Base-by-base conservation (phyloP, 2,113 vertebrate genomes). In the Cathartes aura region DNA sequence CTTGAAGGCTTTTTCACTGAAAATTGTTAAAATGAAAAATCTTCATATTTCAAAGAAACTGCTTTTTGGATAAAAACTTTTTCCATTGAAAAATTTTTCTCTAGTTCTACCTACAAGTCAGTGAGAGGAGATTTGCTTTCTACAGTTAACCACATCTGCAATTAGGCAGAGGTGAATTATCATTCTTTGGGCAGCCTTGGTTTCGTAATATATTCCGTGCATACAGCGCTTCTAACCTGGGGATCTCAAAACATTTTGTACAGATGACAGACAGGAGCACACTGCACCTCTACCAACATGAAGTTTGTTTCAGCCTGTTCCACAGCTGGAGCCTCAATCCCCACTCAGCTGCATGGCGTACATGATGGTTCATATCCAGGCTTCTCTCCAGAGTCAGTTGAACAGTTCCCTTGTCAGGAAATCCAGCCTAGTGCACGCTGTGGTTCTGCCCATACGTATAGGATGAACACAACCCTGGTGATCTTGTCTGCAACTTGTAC, bases 11-110 rank as follows among this genome's bases (percentile, higher is more conserved):
- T 91, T 88, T 84, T 68, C 56, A 68, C 47, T 55, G 47, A 84
- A 85, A 67, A 74, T 7, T 59, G 12, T 36, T 91, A 27, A 92
- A 93, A 72, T 7, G 3, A 93, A 93, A 90, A 78, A 89, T 59
- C 7, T 84, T 56, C 27, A 17, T 81, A 43, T 90, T 74, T 81
- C 68, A 78, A 56, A 74, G 9, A 87, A 81, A 80, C 5, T 59
- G 12, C 6, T 53, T 26, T 91, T 82, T 52, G 12, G 27, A 58
- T 89, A 56, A 78, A 88, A 93, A 22, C 4, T 26, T 71, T 58
- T 87, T 87, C 22, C 6, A 45, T 8, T 43, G 38, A 42, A 67
- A 56, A 8, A 3, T 3, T 17, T 76, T 89, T 91, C 8, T 58
- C 59, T 73, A 34, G 6, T 73, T 86, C 73, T 71, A 60, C 43